Percentiles rank a stretch among this genome's conserved stretches.
Evolutionary conservation across 2,113 vertebrate genomes (phyloP).

Genomic region (Chionodraco myersi): DNA sequence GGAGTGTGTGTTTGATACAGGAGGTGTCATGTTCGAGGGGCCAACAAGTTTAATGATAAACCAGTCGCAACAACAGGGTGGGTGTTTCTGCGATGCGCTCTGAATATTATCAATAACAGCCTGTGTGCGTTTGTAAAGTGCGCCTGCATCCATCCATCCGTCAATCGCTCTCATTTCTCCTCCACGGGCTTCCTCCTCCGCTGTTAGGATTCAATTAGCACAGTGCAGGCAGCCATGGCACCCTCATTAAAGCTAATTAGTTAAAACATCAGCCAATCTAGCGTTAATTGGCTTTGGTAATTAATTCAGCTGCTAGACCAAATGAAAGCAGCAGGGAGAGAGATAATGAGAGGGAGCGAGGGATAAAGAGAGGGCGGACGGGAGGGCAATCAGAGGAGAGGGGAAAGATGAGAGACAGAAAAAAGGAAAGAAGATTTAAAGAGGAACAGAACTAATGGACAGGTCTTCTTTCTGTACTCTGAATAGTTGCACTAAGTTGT

Average conservation of each 20-base stretch:
- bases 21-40: constrained; percentile 24
- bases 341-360: constrained; percentile 61
- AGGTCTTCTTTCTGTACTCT: background rate
- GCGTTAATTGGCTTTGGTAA: constrained; percentile 99
- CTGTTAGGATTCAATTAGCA: constrained; percentile 96
- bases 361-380: constrained; percentile 11
- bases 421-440: constrained; percentile 14
- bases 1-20: constrained; percentile 1
- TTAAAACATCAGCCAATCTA: constrained; percentile 99
- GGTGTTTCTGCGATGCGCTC: constrained; percentile 66
- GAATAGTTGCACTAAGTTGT: background rate
- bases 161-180: constrained; percentile 51
- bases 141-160: constrained; percentile 37
- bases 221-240: constrained; percentile 92
- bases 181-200: constrained; percentile 66
- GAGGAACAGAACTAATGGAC: constrained; percentile 12
- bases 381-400: constrained; percentile 15
- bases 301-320: constrained; percentile 95
- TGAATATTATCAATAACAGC: constrained; percentile 69
- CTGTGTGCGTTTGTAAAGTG: constrained; percentile 1
- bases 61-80: constrained; percentile 49
- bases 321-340: constrained; percentile 82
- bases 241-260: constrained; percentile 99
- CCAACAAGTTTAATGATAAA: constrained; percentile 52
- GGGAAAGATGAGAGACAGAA: constrained; percentile 8